Conservation (phyloP, 2,113 vertebrate species). For the Corydoras maculifer region DNA sequence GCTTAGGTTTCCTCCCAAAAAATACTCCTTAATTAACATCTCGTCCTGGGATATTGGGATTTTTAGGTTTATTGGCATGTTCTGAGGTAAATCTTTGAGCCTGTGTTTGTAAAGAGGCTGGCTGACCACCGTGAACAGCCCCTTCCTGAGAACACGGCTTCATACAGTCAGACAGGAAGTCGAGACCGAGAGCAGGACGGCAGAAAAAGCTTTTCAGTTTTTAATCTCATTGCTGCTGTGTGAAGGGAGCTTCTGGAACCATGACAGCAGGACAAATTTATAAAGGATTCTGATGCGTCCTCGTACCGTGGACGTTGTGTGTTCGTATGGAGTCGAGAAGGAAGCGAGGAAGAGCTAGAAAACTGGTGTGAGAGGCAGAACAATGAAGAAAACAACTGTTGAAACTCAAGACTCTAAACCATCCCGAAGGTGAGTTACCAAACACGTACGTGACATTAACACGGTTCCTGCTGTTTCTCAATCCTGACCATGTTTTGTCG, state of each 20-base stretch:
- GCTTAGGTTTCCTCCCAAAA: not conserved
- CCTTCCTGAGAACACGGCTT: slow-evolving; percentile 75
- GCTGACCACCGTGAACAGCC: slow-evolving; percentile 76
- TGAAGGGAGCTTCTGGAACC: not conserved
- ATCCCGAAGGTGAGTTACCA: slow-evolving; percentile 64
- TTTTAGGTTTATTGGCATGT: slow-evolving; percentile 6
- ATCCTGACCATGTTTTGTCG: no score
- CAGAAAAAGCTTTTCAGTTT: slow-evolving; percentile 24
- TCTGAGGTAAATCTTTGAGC: not conserved
- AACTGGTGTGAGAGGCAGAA: slow-evolving; percentile 40
- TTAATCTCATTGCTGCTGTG: not conserved
- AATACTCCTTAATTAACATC: no score
- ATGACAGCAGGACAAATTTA: not conserved
- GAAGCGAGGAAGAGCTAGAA: slow-evolving; percentile 8
- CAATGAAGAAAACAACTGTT: slow-evolving; percentile 67
- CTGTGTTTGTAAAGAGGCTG: slow-evolving; percentile 29
- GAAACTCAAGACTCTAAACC: slow-evolving; percentile 49
- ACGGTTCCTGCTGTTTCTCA: no score
- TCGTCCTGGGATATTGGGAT: no score
- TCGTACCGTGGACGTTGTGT: slow-evolving; percentile 20
- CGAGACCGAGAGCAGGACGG: slow-evolving; percentile 51
- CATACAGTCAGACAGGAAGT: slow-evolving; percentile 80
- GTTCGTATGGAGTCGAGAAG: not conserved
- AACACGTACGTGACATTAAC: not conserved
- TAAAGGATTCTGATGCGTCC: slow-evolving; percentile 9